Percentiles rank a stretch among this genome's conserved stretches.
Conservation (phyloP, 2,888 invertebrate species). For the Azorinus chamasolen region DNA sequence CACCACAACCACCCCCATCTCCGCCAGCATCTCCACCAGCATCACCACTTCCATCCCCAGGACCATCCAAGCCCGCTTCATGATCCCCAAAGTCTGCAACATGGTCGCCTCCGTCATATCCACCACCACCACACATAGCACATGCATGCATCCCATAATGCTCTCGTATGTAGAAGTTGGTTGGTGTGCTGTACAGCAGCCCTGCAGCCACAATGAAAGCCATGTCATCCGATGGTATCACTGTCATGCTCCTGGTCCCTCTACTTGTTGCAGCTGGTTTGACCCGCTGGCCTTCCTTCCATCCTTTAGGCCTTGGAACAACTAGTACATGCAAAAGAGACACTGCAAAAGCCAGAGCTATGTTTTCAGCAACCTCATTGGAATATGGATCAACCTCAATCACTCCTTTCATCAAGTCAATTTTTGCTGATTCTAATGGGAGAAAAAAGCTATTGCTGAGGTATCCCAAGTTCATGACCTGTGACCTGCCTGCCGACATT, state of each 20-base stretch:
- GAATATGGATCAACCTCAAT: conserved; percentile 68
- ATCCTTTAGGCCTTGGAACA: conserved; percentile 84
- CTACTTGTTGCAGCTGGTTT: conserved; percentile 22
- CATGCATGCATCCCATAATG: conserved; percentile 68
- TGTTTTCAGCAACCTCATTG: conserved; percentile 86
- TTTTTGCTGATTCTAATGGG: conserved; percentile 61
- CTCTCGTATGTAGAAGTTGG: conserved; percentile 80
- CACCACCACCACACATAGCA: conserved; percentile 67
- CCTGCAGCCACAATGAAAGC: conserved; percentile 87
- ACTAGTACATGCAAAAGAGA: conserved; percentile 87
- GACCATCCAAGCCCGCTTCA: conserved; percentile 18
- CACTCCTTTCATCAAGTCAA: conserved; percentile 78
- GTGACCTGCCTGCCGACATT: conserved; percentile 57
- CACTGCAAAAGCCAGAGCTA: conserved; percentile 87
- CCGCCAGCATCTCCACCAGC: background rate
- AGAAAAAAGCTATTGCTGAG: conserved; percentile 62
- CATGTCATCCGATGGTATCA: conserved; percentile 82
- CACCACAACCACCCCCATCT: conserved; percentile 4
- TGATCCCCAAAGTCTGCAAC: conserved; percentile 51
- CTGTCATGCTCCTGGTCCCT: conserved; percentile 40
- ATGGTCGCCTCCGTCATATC: conserved; percentile 14
- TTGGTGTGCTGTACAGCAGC: conserved; percentile 83
- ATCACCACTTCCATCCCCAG: background rate
- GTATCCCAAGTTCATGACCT: conserved; percentile 68
- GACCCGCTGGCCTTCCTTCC: conserved; percentile 48